Conservation (phyloP, 2,797 vertebrate species). For the Amphiprion clarkii region DNA sequence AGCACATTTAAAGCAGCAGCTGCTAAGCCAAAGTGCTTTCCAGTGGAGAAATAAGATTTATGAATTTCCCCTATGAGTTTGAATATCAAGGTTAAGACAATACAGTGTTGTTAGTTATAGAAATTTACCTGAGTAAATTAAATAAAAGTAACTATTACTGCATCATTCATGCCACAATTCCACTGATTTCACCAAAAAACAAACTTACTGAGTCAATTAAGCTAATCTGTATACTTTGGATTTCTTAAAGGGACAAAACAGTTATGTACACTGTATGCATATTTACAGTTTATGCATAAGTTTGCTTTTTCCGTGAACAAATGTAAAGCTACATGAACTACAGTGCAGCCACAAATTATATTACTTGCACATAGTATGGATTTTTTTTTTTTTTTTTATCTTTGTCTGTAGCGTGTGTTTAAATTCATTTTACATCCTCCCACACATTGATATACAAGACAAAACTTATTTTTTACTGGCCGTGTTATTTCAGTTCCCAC, state of each 20-base stretch:
- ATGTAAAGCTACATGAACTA: neutral
- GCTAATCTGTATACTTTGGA: neutral
- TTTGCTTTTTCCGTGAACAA: neutral
- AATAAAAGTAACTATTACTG: neutral
- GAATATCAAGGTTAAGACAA: no score
- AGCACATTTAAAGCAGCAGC: no score
- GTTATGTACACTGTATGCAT: neutral
- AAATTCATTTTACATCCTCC: neutral
- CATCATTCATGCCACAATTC: neutral
- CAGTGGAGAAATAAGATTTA: no score
- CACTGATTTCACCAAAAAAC: neutral
- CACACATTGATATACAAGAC: neutral
- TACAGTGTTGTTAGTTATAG: no score
- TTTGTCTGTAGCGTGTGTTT: neutral
- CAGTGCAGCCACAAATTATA: neutral
- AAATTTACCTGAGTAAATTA: neutral
- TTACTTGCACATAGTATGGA: no score
- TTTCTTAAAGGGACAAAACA: no score
- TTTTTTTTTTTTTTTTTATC: neutral
- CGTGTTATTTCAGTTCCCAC: constrained; percentile 3
- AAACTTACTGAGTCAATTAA: neutral
- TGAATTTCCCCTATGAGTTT: no score
- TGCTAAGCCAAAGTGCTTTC: no score
- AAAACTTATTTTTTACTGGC: neutral
- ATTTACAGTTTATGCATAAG: neutral